Percentiles rank a stretch among this genome's conserved stretches.
phyloP scores from a whole-genome alignment of 2,113 vertebrate species.

The Callopanchax toddi region DNA sequence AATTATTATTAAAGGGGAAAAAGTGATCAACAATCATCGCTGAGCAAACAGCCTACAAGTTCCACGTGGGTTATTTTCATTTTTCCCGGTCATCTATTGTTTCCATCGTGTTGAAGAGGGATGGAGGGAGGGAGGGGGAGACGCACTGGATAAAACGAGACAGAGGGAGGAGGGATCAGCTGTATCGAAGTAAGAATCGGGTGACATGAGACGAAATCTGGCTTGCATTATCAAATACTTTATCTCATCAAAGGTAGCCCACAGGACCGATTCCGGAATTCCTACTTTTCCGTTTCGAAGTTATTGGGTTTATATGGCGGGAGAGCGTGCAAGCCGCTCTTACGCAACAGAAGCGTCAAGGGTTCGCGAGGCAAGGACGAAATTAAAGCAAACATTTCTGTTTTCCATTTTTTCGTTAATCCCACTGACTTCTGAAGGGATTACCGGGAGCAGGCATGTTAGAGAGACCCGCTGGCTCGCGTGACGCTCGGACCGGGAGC shows the following conservation, averaged over 20 bases:
- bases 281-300: neutral
- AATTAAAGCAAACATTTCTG: conserved; percentile 77
- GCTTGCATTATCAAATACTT: neutral
- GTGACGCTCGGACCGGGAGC: conserved; percentile 26
- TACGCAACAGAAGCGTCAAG: conserved; percentile 67
- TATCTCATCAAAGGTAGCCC: too few relatives aligned
- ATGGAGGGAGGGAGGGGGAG: conserved; percentile 32
- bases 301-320: conserved; percentile 13
- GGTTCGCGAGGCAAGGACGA: conserved; percentile 57
- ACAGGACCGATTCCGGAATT: neutral
- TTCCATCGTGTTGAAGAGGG: conserved; percentile 9
- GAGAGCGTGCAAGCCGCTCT: conserved; percentile 34
- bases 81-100: too few relatives aligned
- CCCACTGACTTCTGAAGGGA: conserved; percentile 79
- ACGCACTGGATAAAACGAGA: conserved; percentile 30
- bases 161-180: conserved; percentile 35
- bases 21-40: too few relatives aligned
- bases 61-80: too few relatives aligned
- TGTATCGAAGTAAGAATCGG: conserved; percentile 34
- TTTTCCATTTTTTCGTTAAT: conserved; percentile 66
- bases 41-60: too few relatives aligned
- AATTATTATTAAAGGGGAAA: too few relatives aligned
- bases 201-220: conserved; percentile 12
- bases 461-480: conserved; percentile 61
- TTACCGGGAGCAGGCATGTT: conserved; percentile 78